Conservation (phyloP, 2,797 vertebrate genomes). For the Sphenodon punctatus region DNA sequence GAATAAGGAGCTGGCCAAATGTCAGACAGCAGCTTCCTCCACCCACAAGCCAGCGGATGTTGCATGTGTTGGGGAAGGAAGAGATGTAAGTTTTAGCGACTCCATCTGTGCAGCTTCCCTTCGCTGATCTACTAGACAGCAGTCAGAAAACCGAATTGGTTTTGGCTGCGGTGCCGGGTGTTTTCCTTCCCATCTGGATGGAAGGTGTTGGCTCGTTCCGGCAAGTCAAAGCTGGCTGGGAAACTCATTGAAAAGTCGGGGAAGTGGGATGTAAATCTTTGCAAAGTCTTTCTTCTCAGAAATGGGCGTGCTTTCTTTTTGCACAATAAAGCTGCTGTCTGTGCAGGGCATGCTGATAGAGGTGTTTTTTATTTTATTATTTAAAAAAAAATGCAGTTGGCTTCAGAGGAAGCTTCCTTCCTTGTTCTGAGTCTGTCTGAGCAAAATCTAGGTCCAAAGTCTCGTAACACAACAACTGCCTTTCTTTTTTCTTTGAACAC, state of each 20-base stretch:
- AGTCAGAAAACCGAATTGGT: background rate
- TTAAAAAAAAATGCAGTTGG: background rate
- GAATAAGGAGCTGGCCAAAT: background rate
- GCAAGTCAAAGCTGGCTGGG: background rate
- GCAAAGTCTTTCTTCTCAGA: background rate
- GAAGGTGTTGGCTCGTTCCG: slow-evolving; percentile 18
- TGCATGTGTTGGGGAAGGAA: background rate
- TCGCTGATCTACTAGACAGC: background rate
- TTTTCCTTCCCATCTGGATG: slow-evolving; percentile 32
- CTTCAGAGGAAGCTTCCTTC: slow-evolving; percentile 35
- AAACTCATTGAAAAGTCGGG: background rate
- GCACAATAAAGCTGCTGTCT: background rate
- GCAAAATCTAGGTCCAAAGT: background rate
- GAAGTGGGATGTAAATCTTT: slow-evolving; percentile 1
- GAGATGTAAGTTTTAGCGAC: background rate
- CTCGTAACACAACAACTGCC: slow-evolving; percentile 11
- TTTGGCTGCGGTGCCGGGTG: background rate
- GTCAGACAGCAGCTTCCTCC: background rate
- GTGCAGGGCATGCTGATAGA: background rate
- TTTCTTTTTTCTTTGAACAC: too few species aligned
- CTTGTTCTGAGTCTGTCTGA: slow-evolving; percentile 15
- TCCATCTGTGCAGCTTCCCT: slow-evolving; percentile 6
- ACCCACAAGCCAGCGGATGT: fast-evolving
- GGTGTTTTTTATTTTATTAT: background rate
- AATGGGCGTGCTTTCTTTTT: background rate